phyloP scores from a whole-genome alignment of 1,140 invertebrate species.

The Wasmannia auropunctata region DNA sequence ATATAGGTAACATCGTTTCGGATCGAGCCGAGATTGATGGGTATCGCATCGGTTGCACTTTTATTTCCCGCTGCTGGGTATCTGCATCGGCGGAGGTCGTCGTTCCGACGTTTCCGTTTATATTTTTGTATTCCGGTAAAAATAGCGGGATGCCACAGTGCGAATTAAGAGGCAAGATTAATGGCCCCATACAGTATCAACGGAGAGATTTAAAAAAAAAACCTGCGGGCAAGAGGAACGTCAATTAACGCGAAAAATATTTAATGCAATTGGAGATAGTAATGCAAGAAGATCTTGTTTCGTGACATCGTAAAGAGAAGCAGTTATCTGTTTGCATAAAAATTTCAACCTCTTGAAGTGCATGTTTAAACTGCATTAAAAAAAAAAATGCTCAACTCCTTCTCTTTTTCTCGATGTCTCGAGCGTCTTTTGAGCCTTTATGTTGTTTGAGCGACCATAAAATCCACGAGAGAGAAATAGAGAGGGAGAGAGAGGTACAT shows the following conservation, averaged over 20 bases:
- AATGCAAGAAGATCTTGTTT: neutral
- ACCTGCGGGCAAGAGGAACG: neutral
- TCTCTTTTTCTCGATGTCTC: neutral
- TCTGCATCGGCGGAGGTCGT: conserved; percentile 29
- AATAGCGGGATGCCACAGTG: neutral
- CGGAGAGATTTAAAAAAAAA: neutral
- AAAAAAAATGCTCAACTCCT: too few species aligned
- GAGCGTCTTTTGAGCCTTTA: neutral
- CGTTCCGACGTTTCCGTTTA: neutral
- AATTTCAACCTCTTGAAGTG: neutral
- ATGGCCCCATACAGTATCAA: neutral
- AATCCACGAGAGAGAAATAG: neutral
- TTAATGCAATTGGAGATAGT: neutral
- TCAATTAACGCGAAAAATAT: neutral
- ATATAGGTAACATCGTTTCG: conserved; percentile 39
- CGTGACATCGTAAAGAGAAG: neutral
- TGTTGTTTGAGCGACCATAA: neutral
- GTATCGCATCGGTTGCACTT: conserved; percentile 42
- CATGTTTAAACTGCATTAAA: neutral
- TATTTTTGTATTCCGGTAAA: neutral
- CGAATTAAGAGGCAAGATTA: conserved; percentile 17
- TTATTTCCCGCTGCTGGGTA: conserved; percentile 58
- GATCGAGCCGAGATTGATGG: conserved; percentile 57
- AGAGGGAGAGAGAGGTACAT: conserved; percentile 4
- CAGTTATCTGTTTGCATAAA: neutral